These are phyloP conservation scores for Murina feae DNA, from an alignment of 2,113 vertebrate species.

Conservation along the genomic window DNA sequence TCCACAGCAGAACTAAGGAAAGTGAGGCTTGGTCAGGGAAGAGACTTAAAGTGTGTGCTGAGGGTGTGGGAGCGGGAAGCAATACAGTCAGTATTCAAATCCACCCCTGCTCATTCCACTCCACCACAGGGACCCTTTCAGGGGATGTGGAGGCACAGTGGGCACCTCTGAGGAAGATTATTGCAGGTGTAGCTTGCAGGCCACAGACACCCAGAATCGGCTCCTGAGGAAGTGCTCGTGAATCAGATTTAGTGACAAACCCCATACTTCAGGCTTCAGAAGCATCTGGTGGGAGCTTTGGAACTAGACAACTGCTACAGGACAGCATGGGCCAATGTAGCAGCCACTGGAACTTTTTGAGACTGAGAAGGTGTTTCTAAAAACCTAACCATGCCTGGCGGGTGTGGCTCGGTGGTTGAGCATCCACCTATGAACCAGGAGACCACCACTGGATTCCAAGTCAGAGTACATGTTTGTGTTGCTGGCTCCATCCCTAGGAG, in stretches of 20 bases:
- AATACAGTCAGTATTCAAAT: background rate
- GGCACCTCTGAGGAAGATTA: background rate
- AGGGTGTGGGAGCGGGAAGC: fast-evolving
- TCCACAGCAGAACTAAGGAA: too few species aligned
- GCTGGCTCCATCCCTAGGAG: too few species aligned
- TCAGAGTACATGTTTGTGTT: too few species aligned
- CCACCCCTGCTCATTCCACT: background rate
- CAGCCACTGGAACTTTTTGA: background rate
- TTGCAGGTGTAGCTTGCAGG: background rate
- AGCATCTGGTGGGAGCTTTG: background rate
- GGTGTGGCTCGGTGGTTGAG: too few species aligned
- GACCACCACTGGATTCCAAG: too few species aligned
- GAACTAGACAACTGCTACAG: background rate
- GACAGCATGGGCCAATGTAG: background rate
- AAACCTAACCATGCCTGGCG: background rate
- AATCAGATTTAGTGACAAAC: background rate
- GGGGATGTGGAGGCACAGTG: background rate
- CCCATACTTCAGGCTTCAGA: background rate
- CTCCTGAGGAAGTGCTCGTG: background rate
- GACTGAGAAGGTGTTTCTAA: background rate
- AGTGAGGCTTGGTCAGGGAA: background rate
- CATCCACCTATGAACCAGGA: too few species aligned
- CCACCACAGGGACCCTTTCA: background rate
- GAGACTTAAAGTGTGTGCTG: background rate
- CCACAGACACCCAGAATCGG: background rate